A percentile compares a stretch with the other conserved stretches of the same genome.
These are phyloP conservation scores for Pan troglodytes DNA, from an alignment of 2,113 vertebrate species.

Conservation along the genomic window NHGRI_mPanTro3-v2.1_pri NC_072403.2:133490001-133490500, in stretches of 20 bases:
- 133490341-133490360: neutral
- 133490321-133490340: neutral
- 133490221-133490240: neutral
- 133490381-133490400: neutral
- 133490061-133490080: neutral
- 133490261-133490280: neutral
- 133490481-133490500: neutral
- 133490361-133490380: neutral
- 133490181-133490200: neutral
- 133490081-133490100: neutral
- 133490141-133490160: neutral
- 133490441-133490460: neutral
- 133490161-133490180: neutral
- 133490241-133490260: neutral
- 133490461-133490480: neutral
- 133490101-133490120: neutral
- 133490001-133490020: neutral
- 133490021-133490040: neutral
- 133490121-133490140: neutral
- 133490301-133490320: neutral
- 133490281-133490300: too few relatives aligned
- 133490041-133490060: neutral
- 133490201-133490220: neutral
- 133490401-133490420: neutral
- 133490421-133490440: neutral